Base-by-base conservation (phyloP, 2,888 invertebrate species). In the Pristionchus mayeri region DNA sequence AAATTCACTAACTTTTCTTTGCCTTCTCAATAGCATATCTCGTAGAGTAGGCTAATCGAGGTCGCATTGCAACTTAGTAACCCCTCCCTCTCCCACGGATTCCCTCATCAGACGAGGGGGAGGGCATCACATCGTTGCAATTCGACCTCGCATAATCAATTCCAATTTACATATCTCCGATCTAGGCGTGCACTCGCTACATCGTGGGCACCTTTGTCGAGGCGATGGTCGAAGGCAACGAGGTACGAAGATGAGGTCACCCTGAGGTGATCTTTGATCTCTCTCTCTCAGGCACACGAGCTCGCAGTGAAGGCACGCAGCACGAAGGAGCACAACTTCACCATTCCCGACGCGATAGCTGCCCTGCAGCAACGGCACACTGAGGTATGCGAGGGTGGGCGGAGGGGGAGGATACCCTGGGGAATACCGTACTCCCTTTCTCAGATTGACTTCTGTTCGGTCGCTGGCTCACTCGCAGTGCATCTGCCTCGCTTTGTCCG, bases 401-500 rank as follows among this genome's bases (percentile, higher is more conserved):
- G n/a, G n/a, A n/a, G n/a, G n/a, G n/a, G n/a, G n/a, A n/a, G n/a
- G n/a, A n/a, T n/a, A n/a, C n/a, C n/a, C n/a, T n/a, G n/a, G n/a
- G n/a, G n/a, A n/a, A n/a, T 67, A 18, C 18, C 30, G 18, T 34
- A 16, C 30, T n/a, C n/a, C 37, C 18, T 37, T 48, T 7, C n/a
- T n/a, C 83, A 83, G 83, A 40, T 83, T 52, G 83, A 83, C 24
- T 83, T 67, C 83, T 67, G 67, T n/a, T 6, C 83, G 6, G 34
- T 83, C 30, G 3, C 34, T 9, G 83, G 83, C 16, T 34, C 48
- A 4, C 71, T 83, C 71, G 9, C n/a, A 67, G 6, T n/a, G 1
- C 67, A 50, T 11, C 27, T 83, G 37, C 83, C 83, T 9, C 30
- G 34, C 21, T 83, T 48, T 37, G 50, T 83, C 24, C 67, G 50